phyloP scores from a whole-genome alignment of 2,888 invertebrate species.

The Margaritifera margaritifera region DNA sequence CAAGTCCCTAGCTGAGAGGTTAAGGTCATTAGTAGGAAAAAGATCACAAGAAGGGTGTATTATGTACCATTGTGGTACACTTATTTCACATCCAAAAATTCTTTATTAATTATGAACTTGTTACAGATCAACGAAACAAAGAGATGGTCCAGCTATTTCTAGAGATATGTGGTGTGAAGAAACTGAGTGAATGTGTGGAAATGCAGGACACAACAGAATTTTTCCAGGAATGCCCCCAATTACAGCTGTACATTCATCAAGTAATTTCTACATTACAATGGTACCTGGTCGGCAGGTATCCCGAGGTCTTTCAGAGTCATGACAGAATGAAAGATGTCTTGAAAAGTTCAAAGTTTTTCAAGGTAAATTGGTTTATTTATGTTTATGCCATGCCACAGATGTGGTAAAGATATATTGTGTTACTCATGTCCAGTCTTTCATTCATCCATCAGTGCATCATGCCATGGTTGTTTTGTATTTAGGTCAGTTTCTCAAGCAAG shows the following conservation, averaged over 20 bases:
- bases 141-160: conserved; percentile 24
- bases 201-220: conserved; percentile 42
- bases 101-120: not conserved
- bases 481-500: no score
- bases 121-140: conserved; percentile 1
- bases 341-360: conserved; percentile 30
- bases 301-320: conserved; percentile 37
- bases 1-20: no score
- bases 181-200: conserved; percentile 46
- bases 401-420: not conserved
- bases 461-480: no score
- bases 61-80: no score
- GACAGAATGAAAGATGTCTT: conserved; percentile 36
- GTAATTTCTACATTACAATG: conserved; percentile 53
- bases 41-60: no score
- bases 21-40: no score
- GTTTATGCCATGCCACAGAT: not conserved
- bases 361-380: conserved; percentile 25
- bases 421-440: not conserved
- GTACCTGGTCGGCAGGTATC: conserved; percentile 40
- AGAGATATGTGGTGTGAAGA: conserved; percentile 35
- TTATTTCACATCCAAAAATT: no score
- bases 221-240: conserved; percentile 44
- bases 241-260: conserved; percentile 50
- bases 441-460: no score